Evolutionary conservation across 2,888 invertebrate genomes (phyloP).

Genomic region (Lasioglossum leucozonium): DNA sequence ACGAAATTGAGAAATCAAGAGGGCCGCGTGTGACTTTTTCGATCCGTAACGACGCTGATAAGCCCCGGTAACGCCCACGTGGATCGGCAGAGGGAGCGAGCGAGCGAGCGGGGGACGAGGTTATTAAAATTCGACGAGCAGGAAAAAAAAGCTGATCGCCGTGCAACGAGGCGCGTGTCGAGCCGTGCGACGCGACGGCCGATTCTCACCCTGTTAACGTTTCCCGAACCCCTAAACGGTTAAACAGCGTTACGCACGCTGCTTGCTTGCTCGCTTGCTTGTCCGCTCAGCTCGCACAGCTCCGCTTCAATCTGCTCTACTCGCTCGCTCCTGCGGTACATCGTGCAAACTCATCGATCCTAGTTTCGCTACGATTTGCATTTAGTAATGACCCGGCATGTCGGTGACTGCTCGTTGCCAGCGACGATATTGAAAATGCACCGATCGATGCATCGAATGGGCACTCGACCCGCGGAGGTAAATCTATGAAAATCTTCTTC

Average conservation of each 20-base stretch:
- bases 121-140: slow-evolving; percentile 80
- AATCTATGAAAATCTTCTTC: slow-evolving; percentile 25
- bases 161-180: slow-evolving; percentile 83
- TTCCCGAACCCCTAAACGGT: slow-evolving; percentile 75
- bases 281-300: slow-evolving; percentile 56
- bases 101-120: slow-evolving; percentile 55
- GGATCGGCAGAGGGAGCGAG: slow-evolving; percentile 38
- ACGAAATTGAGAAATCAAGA: slow-evolving; percentile 40
- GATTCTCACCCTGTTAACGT: slow-evolving; percentile 80
- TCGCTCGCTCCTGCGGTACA: slow-evolving; percentile 70
- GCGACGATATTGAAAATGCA: slow-evolving; percentile 66
- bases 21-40: slow-evolving; percentile 52
- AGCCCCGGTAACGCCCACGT: slow-evolving; percentile 68
- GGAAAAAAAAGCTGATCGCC: slow-evolving; percentile 76
- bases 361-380: slow-evolving; percentile 80
- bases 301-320: slow-evolving; percentile 42
- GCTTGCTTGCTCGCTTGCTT: slow-evolving; percentile 57
- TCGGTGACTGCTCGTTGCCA: slow-evolving; percentile 53
- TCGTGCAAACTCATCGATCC: slow-evolving; percentile 80
- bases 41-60: slow-evolving; percentile 57
- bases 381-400: slow-evolving; percentile 81
- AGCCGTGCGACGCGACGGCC: slow-evolving; percentile 75
- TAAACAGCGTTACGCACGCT: slow-evolving; percentile 80
- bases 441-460: slow-evolving; percentile 54
- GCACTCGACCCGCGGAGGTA: slow-evolving; percentile 20